Evolutionary conservation across 2,797 vertebrate genomes (phyloP), one percentile per base, ranked within the genome.

Genomic region (Microctenopoma stevenorrisi): DNA sequence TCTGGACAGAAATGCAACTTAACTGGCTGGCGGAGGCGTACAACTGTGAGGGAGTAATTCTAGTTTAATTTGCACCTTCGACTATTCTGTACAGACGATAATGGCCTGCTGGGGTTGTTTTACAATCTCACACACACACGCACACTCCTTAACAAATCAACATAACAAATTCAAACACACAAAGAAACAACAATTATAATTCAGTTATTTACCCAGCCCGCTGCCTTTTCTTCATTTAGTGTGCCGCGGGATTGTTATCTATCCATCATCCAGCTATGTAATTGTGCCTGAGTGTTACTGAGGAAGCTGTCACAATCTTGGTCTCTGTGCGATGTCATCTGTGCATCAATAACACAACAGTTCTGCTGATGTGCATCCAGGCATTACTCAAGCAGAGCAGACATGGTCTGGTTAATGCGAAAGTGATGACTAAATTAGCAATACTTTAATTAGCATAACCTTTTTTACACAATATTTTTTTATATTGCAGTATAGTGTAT

Each of bases 241-340:
- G 18, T 64, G 68, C 25, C 10, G 57, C 64, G 61, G 68, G 74
- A 66, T 78, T 76, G 72, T 79, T 79, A 79, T 83, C 72, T 47
- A 63, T 80, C 84, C 75, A 76, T 84, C 84, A 79, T 49, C 70
- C 82, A 79, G 46, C 70, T 62, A 60, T 72, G 71, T 83, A 85
- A 90, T 85, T 76, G 78, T 46, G 63, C 79, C 54, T 65, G 60
- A 72, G 64, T 76, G 78, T 46, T 60, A 79, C 54, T 65, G 60
- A 72, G 64, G 65, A 81, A 78, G 78, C 78, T 78, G 86, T 83
- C 77, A 83, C 78, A 72, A 60, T 85, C 72, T 64, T 0, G 2
- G 48, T 85, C 88, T 84, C 86, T 56, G 71, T 35, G 81, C 82
- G 83, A 68, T 26, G 78, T 75, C 80, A 68, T 81, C 81, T 81